Evolutionary conservation across 2,797 vertebrate species (phyloP), one percentile per base, ranked within the genome.

Genomic region (Poeciliopsis paucimaculata): DNA sequence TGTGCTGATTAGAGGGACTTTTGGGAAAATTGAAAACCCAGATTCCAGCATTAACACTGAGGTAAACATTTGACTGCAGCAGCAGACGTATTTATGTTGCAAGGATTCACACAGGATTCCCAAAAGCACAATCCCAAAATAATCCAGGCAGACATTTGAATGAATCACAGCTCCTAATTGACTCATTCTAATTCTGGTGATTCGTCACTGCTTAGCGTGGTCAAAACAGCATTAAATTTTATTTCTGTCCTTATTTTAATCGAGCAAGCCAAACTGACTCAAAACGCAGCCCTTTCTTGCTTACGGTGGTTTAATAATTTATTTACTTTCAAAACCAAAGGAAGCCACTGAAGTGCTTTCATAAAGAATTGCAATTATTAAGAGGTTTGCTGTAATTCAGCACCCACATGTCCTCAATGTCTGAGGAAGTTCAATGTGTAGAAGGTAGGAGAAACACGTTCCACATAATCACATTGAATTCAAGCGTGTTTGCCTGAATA

Each of bases 381-480:
- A 71, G 13, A 60, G 15, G 66, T 41, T 16, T 49, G 41, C 77
- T 60, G 34, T 47, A 55, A 45, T 55, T 46, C 51, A 18, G 26
- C 20, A 2, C 16, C 20, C 18, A 60, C 66, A 80, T 47, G 64
- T 16, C n/a, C 10, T 73, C 53, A 78, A 75, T 47, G 18, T 84
- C 41, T 74, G 71, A 62, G 55, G 26, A 77, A 66, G 43, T 43
- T 64, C 26, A 81, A 77, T 75, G 68, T 83, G 86, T 45, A 80
- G 72, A 79, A 82, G 76, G 86, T 77, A 86, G 82, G 64, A 71
- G 77, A 72, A 36, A n/a, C 81, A 76, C 88, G 85, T 78, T 87
- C 78, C 77, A 81, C 64, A 77, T 88, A 90, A 89, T 90, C 74
- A 80, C 84, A 88, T 92, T 90, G 86, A 83, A 87, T 77, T 81